Evolutionary conservation across 2,797 vertebrate genomes (phyloP).

Genomic region (Premnoplex brunnescens): DNA sequence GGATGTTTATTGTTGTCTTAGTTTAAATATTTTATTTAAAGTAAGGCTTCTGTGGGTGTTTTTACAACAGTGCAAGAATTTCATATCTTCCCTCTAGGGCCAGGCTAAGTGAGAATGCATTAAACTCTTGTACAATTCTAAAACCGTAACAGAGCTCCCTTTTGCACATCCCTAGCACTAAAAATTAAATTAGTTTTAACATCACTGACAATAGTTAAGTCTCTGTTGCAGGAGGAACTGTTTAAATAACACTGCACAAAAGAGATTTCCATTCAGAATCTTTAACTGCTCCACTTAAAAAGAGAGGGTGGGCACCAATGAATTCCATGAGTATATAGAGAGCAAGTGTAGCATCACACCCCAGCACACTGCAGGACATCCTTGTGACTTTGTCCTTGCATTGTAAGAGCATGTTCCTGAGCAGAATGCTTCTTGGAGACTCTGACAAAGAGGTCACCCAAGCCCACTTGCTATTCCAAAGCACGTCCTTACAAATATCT

Average conservation of each 20-base stretch:
- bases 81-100: background rate
- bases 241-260: background rate
- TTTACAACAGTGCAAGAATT: background rate
- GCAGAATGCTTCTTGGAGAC: constrained; percentile 18
- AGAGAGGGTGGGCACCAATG: background rate
- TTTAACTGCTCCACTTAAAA: background rate
- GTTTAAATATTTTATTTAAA: background rate
- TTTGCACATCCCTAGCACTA: background rate
- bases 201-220: background rate
- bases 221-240: background rate
- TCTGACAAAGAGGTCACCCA: constrained; percentile 47
- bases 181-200: background rate
- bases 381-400: background rate
- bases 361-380: background rate
- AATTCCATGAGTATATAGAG: background rate
- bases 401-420: background rate
- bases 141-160: background rate
- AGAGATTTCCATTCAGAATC: background rate
- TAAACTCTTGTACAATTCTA: background rate
- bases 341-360: background rate
- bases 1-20: background rate
- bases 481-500: constrained; percentile 61
- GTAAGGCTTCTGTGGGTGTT: background rate
- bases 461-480: background rate
- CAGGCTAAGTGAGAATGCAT: background rate